Conservation (phyloP, 2,113 vertebrate genomes). For the Eublepharis macularius region DNA sequence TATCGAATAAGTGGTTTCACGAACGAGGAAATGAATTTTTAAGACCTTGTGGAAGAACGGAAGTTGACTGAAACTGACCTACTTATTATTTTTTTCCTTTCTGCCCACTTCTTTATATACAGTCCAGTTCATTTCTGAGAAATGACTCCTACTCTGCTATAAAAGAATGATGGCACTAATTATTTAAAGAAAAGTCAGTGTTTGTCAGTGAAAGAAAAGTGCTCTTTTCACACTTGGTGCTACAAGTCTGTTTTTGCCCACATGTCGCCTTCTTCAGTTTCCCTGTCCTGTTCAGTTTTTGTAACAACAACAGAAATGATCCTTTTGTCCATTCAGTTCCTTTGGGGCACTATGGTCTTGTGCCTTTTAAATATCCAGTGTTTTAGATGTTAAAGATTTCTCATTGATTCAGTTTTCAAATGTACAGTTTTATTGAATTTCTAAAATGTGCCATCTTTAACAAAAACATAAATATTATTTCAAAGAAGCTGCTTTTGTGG, state of each 20-base stretch:
- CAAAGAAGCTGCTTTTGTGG: conserved; percentile 13
- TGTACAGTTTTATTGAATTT: conserved; percentile 75
- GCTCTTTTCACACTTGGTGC: conserved; percentile 25
- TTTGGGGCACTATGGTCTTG: conserved; percentile 49
- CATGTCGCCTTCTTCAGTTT: neutral
- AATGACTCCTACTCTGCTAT: conserved; percentile 57
- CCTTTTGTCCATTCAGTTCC: conserved; percentile 16
- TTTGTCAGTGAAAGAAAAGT: conserved; percentile 44
- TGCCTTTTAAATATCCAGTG: conserved; percentile 67
- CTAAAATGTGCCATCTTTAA: conserved; percentile 63
- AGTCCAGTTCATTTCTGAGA: conserved; percentile 71
- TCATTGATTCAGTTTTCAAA: conserved; percentile 67
- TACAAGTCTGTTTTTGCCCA: conserved; percentile 26
- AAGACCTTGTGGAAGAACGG: conserved; percentile 92
- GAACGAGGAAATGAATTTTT: conserved; percentile 97
- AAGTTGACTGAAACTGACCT: conserved; percentile 84
- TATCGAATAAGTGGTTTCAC: conserved; percentile 99
- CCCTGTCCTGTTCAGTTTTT: conserved; percentile 7
- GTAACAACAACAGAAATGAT: neutral
- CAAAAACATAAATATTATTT: conserved; percentile 73
- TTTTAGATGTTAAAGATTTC: conserved; percentile 68
- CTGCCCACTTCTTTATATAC: conserved; percentile 35
- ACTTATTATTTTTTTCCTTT: conserved; percentile 1
- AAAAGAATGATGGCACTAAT: conserved; percentile 60
- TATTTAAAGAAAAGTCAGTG: conserved; percentile 23